These are phyloP conservation scores for Staurois parvus DNA, from an alignment of 2,797 vertebrate genomes.

Conservation along the genomic window DNA sequence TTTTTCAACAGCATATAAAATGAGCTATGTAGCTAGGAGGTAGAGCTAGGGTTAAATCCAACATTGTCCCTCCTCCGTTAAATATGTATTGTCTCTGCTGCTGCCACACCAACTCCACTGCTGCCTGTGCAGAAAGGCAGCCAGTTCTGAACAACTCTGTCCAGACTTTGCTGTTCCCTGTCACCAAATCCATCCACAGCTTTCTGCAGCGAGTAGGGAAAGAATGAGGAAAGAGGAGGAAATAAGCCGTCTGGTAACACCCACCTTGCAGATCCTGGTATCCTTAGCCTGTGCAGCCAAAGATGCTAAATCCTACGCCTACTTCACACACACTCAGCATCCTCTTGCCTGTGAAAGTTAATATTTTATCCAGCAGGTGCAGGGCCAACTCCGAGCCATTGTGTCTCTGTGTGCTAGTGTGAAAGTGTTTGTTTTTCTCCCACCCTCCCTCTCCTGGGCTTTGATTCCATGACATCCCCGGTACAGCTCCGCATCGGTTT, in stretches of 20 bases:
- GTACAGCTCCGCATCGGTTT: conserved; percentile 9
- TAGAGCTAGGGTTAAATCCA: conserved; percentile 32
- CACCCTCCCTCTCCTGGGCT: conserved; percentile 40
- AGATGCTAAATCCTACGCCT: conserved; percentile 54
- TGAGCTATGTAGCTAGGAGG: not conserved
- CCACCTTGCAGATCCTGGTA: conserved; percentile 57
- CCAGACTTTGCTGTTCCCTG: conserved; percentile 43
- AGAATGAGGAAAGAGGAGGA: conserved; percentile 58
- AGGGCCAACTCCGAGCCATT: conserved; percentile 45
- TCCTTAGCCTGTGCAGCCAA: conserved; percentile 52
- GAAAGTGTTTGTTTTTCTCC: conserved; percentile 31
- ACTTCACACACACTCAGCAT: conserved; percentile 58
- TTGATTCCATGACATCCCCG: conserved; percentile 56
- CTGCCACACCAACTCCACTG: not conserved
- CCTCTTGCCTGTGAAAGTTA: conserved; percentile 56
- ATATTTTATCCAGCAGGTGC: conserved; percentile 59
- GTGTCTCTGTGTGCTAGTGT: conserved; percentile 11
- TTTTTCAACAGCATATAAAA: not conserved
- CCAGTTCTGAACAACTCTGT: conserved; percentile 42
- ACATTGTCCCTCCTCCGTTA: conserved; percentile 27
- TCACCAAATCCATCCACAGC: conserved; percentile 36
- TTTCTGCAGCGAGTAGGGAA: conserved; percentile 40
- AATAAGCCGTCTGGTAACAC: conserved; percentile 53
- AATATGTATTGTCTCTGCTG: conserved; percentile 18
- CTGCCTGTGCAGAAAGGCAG: conserved; percentile 34